Evolutionary conservation across 2,888 invertebrate genomes (phyloP).

Genomic region (Oasisia sp.): DNA sequence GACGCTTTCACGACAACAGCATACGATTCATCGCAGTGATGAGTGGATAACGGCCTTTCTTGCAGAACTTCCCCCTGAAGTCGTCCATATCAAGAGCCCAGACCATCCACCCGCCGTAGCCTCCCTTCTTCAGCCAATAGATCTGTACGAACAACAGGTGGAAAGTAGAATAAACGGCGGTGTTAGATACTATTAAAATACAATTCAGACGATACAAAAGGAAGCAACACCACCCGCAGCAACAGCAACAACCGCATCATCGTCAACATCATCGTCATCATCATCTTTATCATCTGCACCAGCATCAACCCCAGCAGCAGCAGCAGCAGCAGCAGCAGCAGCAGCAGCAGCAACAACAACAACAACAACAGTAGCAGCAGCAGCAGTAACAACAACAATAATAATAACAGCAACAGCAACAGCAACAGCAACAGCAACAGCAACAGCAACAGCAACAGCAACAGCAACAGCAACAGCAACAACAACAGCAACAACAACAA

Average conservation of each 20-base stretch:
- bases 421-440: too few species aligned
- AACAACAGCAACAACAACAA: too few species aligned
- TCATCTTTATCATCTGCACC: background rate
- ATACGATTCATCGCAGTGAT: background rate
- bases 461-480: too few species aligned
- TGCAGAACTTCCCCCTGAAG: conserved; percentile 20
- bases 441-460: too few species aligned
- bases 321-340: background rate
- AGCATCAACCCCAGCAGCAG: background rate
- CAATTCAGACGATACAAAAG: too few species aligned
- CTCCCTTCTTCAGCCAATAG: background rate
- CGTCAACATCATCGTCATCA: background rate
- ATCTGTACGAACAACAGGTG: background rate
- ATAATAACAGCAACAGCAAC: too few species aligned
- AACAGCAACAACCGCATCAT: too few species aligned
- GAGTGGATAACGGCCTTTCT: conserved; percentile 8
- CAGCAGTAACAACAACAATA: background rate
- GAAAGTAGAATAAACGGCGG: background rate
- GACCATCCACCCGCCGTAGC: conserved; percentile 24
- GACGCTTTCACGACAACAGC: background rate
- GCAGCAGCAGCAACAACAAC: background rate
- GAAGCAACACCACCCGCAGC: too few species aligned
- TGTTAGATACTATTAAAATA: too few species aligned
- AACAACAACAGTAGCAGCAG: background rate
- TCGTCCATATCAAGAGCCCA: conserved; percentile 17